Percentiles rank a stretch among this genome's conserved stretches.
Evolutionary conservation across 53 echinoderm and acorn worm genomes (phyloP).

Genomic region (Echinometra lucunter): DNA sequence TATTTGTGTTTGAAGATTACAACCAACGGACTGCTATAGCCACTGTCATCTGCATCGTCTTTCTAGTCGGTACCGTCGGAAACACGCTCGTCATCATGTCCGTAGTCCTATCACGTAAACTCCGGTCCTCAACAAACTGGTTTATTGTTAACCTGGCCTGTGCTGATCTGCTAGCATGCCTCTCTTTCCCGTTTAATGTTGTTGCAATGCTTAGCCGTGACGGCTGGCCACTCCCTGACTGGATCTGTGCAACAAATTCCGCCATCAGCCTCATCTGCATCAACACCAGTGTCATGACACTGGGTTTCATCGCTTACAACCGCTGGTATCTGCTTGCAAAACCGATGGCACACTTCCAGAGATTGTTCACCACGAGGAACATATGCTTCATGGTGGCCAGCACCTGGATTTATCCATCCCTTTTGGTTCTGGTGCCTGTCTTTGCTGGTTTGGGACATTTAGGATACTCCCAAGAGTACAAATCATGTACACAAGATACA

Average conservation of each 20-base stretch:
- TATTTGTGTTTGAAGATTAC: constrained; percentile 74
- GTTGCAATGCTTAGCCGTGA: constrained; percentile 69
- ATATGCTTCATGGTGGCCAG: constrained; percentile 65
- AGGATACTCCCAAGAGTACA: constrained; percentile 81
- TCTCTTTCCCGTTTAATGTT: constrained; percentile 68
- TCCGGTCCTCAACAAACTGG: constrained; percentile 75
- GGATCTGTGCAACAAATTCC: constrained; percentile 54
- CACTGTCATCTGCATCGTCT: constrained; percentile 49
- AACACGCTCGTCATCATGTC: constrained; percentile 77
- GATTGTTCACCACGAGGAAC: constrained; percentile 66
- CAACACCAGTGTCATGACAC: constrained; percentile 58
- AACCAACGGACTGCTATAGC: constrained; percentile 68
- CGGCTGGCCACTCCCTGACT: constrained; percentile 71
- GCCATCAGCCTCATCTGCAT: constrained; percentile 52
- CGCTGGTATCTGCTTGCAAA: constrained; percentile 66
- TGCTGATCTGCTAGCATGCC: constrained; percentile 77
- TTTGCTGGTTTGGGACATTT: constrained; percentile 75
- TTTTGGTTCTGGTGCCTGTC: constrained; percentile 64
- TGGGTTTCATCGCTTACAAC: constrained; percentile 74
- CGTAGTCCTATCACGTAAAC: constrained; percentile 73
- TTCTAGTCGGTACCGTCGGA: constrained; percentile 68
- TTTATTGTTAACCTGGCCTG: constrained; percentile 76
- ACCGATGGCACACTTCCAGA: constrained; percentile 34
- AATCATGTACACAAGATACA: constrained; percentile 69
- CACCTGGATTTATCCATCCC: constrained; percentile 72